Evolutionary conservation across 2,888 invertebrate species (phyloP), one percentile per base, ranked within the genome.

Genomic region (Anodontia alba): DNA sequence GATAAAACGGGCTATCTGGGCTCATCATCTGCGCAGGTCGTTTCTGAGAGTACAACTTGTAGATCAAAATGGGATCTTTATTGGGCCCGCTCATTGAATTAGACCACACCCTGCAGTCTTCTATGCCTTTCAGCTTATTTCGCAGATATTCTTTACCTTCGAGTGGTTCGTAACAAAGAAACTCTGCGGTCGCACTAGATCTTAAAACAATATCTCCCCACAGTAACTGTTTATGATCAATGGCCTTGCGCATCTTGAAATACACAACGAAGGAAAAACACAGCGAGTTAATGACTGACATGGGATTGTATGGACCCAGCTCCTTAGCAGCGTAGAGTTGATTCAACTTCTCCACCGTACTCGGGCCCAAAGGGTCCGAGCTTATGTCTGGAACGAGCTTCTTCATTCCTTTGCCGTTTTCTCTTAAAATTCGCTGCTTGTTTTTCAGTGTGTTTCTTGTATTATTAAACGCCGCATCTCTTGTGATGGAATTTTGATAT

Each of bases 161-260:
- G 1, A 87, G 66, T 20, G 89, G 87, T 46, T 88, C 83, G 67
- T 89, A 91, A 29, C 88, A 86, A 1, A 92, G 81, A 75, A 90
- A 92, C 67, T 92, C 91, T 43, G 83, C 79, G 70, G 84, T 84
- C 12, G 87, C 78, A 57, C 87, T 85, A 62, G 88, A 84, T 68
- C 87, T 86, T 10, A 92, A 81, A n/a, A 82, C 83, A 20, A 92
- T 90, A 71, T 92, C 92, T 31, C 92, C 92, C 92, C 92, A 92
- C 20, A 91, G 66, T 38, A 92, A 76, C 73, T 91, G 90, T 76
- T 91, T 91, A 75, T 92, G 91, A 76, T 92, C 92, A 33, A 90
- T 89, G 17, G 91, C 91, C 76, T 91, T 91, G 17, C 90, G 76
- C n/a, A 92, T 84, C 71, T 88, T 88, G 42, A 92, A 86, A 78